Conservation (phyloP, 2,113 vertebrate species). For the Odocoileus virginianus region DNA sequence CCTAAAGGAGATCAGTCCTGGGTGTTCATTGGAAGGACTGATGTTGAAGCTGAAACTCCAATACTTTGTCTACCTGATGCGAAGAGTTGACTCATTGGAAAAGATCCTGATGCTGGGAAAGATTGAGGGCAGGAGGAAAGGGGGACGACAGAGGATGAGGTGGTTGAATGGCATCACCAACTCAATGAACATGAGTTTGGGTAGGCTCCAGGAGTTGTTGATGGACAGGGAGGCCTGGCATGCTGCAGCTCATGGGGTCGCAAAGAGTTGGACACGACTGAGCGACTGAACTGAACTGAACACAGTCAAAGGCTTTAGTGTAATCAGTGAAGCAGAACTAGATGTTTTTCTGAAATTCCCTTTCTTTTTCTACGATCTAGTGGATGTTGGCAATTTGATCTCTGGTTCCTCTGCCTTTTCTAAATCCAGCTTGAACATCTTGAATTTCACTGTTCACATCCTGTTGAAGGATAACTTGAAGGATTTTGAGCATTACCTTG, state of each 20-base stretch:
- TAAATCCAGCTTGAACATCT: neutral
- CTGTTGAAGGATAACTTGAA: neutral
- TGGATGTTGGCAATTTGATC: neutral
- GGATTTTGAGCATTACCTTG: neutral
- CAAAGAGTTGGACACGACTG: neutral
- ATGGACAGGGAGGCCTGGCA: neutral
- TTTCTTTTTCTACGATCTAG: neutral
- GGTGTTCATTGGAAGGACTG: no score
- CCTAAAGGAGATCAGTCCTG: no score
- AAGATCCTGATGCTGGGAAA: no score
- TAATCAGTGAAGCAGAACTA: neutral
- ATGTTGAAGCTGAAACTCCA: no score
- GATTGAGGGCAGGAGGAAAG: no score
- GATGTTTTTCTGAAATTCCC: neutral
- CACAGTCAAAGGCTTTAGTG: neutral
- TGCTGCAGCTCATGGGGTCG: neutral
- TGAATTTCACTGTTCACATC: neutral
- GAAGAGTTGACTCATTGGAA: no score
- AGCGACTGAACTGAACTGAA: neutral
- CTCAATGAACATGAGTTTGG: no score
- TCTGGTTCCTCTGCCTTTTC: neutral
- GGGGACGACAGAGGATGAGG: no score
- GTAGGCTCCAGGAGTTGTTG: fast-evolving
- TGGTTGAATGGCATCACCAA: no score
- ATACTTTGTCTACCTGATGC: no score